A percentile compares a stretch with the other conserved stretches of the same genome.
Evolutionary conservation across 2,888 invertebrate genomes (phyloP).

Genomic region (Trachelus tabidus): DNA sequence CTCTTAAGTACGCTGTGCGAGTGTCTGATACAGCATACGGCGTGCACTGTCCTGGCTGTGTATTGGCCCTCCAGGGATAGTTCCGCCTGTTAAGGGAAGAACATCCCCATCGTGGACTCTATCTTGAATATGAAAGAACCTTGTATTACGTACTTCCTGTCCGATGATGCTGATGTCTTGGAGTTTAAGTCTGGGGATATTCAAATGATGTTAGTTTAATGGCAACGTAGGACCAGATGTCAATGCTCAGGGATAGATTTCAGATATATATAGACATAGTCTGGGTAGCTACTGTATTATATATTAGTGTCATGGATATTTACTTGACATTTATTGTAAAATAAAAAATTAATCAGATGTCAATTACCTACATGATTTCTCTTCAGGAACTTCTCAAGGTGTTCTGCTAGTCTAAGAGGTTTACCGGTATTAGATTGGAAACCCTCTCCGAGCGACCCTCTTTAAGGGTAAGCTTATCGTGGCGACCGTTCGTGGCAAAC

Average conservation of each 20-base stretch:
- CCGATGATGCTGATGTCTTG: background rate
- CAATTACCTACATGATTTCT: background rate
- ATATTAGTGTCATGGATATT: background rate
- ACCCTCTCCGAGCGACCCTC: slow-evolving; percentile 5
- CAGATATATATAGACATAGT: background rate
- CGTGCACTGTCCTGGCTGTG: background rate
- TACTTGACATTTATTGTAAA: background rate
- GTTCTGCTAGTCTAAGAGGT: slow-evolving; percentile 24
- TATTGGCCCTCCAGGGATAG: background rate
- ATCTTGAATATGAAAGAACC: background rate
- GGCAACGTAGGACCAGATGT: background rate
- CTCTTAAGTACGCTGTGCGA: slow-evolving; percentile 38
- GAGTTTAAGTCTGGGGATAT: background rate
- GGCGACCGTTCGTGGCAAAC: slow-evolving; percentile 57
- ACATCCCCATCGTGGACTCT: background rate
- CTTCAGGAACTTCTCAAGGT: background rate
- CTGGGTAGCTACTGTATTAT: background rate
- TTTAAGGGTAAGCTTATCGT: slow-evolving; percentile 47
- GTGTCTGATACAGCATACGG: background rate
- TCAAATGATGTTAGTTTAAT: background rate
- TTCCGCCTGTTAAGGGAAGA: background rate
- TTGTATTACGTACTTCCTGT: background rate
- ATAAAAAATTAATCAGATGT: background rate
- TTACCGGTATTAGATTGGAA: slow-evolving; percentile 55
- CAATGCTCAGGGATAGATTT: background rate